Evolutionary conservation across 2,797 vertebrate species (phyloP).

Genomic region (Clarias laeviceps): DNA sequence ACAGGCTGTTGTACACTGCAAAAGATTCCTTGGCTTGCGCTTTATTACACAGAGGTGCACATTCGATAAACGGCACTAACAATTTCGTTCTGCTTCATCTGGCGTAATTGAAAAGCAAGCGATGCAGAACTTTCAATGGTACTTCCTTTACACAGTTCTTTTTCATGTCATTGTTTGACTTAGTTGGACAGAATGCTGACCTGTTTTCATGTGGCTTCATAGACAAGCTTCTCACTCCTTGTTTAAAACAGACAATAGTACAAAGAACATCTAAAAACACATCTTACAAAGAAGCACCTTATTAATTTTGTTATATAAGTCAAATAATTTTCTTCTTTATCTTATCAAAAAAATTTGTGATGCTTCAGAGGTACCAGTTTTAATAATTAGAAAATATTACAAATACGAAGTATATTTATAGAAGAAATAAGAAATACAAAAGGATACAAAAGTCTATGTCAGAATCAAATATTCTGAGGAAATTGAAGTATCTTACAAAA

Average conservation of each 20-base stretch:
- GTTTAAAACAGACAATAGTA: not conserved
- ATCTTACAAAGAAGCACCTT: conserved; percentile 1
- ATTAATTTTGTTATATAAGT: conserved; percentile 1
- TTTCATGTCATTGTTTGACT: conserved; percentile 74
- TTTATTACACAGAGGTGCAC: conserved; percentile 83
- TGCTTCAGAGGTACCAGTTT: not conserved
- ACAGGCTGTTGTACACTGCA: conserved; percentile 87
- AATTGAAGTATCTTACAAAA: not conserved
- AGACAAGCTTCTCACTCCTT: conserved; percentile 59
- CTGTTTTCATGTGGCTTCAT: conserved; percentile 66
- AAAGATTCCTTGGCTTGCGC: conserved; percentile 84
- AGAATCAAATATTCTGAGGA: conserved; percentile 27
- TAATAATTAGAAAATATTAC: not conserved
- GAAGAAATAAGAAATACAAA: not conserved
- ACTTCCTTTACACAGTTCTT: conserved; percentile 62
- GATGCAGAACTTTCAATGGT: conserved; percentile 82
- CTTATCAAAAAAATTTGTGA: not conserved
- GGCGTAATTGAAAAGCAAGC: conserved; percentile 90
- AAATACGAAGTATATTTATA: too few species aligned
- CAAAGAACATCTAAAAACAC: conserved; percentile 15
- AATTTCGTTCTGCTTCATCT: conserved; percentile 87
- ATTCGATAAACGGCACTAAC: conserved; percentile 90
- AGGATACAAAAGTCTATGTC: conserved; percentile 20
- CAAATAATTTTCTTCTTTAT: conserved; percentile 1
- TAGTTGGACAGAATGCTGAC: conserved; percentile 68